Evolutionary conservation across 2,888 invertebrate species (phyloP).

Genomic region (Eledone cirrhosa): DNA sequence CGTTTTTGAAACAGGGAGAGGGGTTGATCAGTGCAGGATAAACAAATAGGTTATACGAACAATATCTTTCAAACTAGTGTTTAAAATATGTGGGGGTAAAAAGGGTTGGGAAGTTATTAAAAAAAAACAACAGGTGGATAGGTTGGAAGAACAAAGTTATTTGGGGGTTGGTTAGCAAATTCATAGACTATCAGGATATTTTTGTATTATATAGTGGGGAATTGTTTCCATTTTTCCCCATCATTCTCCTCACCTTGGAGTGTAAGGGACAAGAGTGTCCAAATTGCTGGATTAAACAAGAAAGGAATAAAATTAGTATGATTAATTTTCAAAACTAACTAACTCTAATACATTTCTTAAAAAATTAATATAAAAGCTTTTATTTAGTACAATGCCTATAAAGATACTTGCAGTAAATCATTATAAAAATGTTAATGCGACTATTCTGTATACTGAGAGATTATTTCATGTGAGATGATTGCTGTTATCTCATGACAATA

Average conservation of each 20-base stretch:
- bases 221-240: neutral
- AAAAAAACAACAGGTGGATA: neutral
- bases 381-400: no score
- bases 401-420: no score
- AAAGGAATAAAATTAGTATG: slow-evolving; percentile 28
- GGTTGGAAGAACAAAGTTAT: slow-evolving; percentile 9
- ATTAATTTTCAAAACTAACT: slow-evolving; percentile 16
- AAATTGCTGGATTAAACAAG: slow-evolving; percentile 29
- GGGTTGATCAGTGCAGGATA: slow-evolving; percentile 9
- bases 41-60: slow-evolving; percentile 18
- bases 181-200: slow-evolving; percentile 17
- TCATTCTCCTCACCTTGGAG: slow-evolving; percentile 28
- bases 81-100: no score
- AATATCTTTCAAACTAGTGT: no score
- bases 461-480: no score
- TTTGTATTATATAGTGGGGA: neutral
- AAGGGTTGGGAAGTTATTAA: neutral
- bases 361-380: no score
- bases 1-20: neutral
- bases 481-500: no score
- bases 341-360: neutral
- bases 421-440: no score
- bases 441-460: no score
- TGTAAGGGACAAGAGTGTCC: slow-evolving; percentile 19
- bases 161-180: slow-evolving; percentile 24